phyloP scores from a whole-genome alignment of 35 echinoderm and acorn worm genomes.

The Heliocidaris tuberculata region DNA sequence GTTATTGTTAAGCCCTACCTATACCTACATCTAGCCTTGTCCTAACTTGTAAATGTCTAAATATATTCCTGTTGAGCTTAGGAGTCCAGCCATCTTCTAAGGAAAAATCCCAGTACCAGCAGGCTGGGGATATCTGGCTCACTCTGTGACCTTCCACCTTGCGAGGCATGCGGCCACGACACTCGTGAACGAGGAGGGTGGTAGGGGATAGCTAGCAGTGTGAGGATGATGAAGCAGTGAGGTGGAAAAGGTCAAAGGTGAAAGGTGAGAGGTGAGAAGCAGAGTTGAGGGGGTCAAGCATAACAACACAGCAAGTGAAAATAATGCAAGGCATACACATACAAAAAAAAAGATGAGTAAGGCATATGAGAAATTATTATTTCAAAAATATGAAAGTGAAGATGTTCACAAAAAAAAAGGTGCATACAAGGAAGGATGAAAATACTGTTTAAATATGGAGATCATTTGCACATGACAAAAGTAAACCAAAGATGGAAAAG shows the following conservation, averaged over 20 bases:
- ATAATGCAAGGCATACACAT: background rate
- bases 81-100: background rate
- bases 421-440: background rate
- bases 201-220: slow-evolving; percentile 2
- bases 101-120: slow-evolving; percentile 13
- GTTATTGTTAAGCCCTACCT: background rate
- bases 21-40: slow-evolving; percentile 1
- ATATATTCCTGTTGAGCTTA: slow-evolving; percentile 1
- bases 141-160: background rate
- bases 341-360: background rate
- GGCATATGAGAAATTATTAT: background rate
- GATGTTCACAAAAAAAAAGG: background rate
- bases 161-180: background rate
- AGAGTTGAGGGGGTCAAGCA: background rate
- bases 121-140: slow-evolving; percentile 16
- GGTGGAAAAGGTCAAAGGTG: background rate
- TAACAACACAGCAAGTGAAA: background rate
- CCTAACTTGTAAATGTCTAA: background rate
- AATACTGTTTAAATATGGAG: background rate
- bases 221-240: slow-evolving; percentile 5
- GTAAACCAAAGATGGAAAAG: background rate
- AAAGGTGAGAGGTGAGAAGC: background rate
- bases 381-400: background rate
- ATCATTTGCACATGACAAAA: background rate
- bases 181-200: background rate